Conservation (phyloP, 2,888 invertebrate genomes). For the Seladonia tumulorum region DNA sequence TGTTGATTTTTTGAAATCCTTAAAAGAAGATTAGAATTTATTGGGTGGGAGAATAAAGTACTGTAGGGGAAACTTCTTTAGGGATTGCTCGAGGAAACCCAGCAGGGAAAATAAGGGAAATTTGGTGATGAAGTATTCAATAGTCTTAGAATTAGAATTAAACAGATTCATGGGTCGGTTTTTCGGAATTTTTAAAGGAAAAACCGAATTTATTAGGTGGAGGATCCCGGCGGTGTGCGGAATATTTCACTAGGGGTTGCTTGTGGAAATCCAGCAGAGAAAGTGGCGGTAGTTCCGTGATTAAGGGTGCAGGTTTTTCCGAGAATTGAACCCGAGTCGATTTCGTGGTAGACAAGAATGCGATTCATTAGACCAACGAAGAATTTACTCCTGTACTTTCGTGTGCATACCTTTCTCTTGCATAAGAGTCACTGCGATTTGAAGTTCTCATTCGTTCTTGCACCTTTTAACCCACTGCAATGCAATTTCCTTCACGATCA, state of each 20-base stretch:
- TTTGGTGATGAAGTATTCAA: not conserved
- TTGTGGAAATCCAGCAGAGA: not conserved
- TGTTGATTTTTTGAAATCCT: not conserved
- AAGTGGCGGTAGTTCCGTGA: not conserved
- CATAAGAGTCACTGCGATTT: not conserved
- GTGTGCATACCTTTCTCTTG: not conserved
- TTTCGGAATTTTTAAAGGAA: not conserved
- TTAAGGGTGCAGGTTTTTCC: conserved; percentile 10
- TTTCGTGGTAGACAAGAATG: not conserved
- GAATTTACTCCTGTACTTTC: not conserved
- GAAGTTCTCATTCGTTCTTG: not conserved
- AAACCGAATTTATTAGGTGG: not conserved
- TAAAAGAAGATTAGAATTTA: not conserved
- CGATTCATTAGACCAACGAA: conserved; percentile 1
- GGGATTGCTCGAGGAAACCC: not conserved
- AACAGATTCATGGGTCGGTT: not conserved
- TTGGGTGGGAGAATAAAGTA: not conserved
- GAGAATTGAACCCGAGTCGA: conserved; percentile 1
- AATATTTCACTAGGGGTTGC: not conserved
- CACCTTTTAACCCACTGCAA: not conserved
- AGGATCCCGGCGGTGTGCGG: not conserved
- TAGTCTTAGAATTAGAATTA: not conserved
- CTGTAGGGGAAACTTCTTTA: not conserved
- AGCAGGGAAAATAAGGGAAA: not conserved
- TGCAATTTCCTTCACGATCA: not conserved